These are phyloP conservation scores for Equus quagga DNA, from an alignment of 2,113 vertebrate species.

Conservation along the genomic window DNA sequence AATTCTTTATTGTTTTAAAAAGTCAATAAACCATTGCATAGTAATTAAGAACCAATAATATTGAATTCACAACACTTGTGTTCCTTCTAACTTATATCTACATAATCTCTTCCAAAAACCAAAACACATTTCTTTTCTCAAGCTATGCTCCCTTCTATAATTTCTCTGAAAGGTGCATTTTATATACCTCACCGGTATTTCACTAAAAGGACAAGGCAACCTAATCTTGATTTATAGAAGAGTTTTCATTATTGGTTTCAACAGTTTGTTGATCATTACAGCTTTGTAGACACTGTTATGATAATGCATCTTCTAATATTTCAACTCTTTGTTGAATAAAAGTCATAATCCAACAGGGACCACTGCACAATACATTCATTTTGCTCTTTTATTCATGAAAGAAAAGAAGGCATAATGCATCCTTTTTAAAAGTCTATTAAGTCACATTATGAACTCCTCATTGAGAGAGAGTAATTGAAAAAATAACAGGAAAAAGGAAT, in stretches of 20 bases:
- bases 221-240: slow-evolving; percentile 78
- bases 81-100: slow-evolving; percentile 25
- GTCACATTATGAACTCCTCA: slow-evolving; percentile 56
- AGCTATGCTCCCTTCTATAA: slow-evolving; percentile 27
- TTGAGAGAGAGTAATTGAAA: slow-evolving; percentile 64
- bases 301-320: slow-evolving; percentile 70
- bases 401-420: slow-evolving; percentile 59
- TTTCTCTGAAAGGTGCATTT: slow-evolving; percentile 45
- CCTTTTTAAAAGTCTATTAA: slow-evolving; percentile 63
- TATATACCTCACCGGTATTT: slow-evolving; percentile 47
- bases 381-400: slow-evolving; percentile 63
- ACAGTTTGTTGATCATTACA: slow-evolving; percentile 73
- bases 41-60: background rate
- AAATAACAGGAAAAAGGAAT: slow-evolving; percentile 68
- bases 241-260: slow-evolving; percentile 81
- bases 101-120: background rate
- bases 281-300: slow-evolving; percentile 69
- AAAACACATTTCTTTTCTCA: slow-evolving; percentile 39
- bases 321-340: slow-evolving; percentile 71
- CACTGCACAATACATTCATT: slow-evolving; percentile 74
- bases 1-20: slow-evolving; percentile 55
- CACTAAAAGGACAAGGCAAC: slow-evolving; percentile 78
- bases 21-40: slow-evolving; percentile 36
- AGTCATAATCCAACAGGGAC: slow-evolving; percentile 71
- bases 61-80: background rate